phyloP scores from a whole-genome alignment of 2,888 invertebrate species.

The Adela reaumurella region DNA sequence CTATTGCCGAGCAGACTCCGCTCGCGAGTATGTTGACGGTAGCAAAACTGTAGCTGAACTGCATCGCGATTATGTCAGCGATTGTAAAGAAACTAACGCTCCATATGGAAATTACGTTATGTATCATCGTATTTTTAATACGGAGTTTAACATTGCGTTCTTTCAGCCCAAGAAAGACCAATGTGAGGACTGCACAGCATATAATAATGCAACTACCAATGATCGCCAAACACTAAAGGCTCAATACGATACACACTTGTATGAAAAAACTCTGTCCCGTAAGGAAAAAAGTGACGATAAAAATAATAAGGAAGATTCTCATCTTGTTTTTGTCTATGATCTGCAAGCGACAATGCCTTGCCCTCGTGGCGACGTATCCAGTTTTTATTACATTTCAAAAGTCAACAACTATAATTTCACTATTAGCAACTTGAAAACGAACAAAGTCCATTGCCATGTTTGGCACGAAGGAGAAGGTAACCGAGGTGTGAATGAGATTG shows the following conservation, averaged over 20 bases:
- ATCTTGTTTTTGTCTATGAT: constrained; percentile 3
- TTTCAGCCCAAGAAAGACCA: constrained; percentile 12
- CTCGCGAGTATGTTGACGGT: constrained; percentile 17
- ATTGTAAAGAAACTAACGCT: constrained; percentile 10
- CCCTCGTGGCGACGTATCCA: constrained; percentile 14
- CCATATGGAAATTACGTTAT: constrained; percentile 8
- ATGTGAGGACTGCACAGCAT: constrained; percentile 13
- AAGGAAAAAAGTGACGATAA: background rate
- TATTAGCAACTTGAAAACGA: too few relatives aligned
- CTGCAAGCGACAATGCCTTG: constrained; percentile 13
- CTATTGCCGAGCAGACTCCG: constrained; percentile 14
- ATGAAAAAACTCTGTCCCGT: background rate
- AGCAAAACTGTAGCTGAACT: constrained; percentile 14
- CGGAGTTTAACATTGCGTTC: constrained; percentile 13
- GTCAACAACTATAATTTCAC: constrained; percentile 14
- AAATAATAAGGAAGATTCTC: background rate
- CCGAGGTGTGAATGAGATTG: constrained; percentile 10
- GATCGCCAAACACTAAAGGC: background rate
- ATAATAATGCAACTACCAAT: constrained; percentile 5
- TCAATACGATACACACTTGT: background rate
- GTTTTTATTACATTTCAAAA: constrained; percentile 15
- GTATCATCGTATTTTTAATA: constrained; percentile 12
- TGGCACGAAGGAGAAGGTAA: constrained; percentile 8
- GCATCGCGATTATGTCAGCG: constrained; percentile 14
- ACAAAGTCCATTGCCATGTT: constrained; percentile 10